Evolutionary conservation across 1,140 invertebrate genomes (phyloP), one percentile per base, ranked within the genome.

Genomic region (Cherax quadricarinatus): DNA sequence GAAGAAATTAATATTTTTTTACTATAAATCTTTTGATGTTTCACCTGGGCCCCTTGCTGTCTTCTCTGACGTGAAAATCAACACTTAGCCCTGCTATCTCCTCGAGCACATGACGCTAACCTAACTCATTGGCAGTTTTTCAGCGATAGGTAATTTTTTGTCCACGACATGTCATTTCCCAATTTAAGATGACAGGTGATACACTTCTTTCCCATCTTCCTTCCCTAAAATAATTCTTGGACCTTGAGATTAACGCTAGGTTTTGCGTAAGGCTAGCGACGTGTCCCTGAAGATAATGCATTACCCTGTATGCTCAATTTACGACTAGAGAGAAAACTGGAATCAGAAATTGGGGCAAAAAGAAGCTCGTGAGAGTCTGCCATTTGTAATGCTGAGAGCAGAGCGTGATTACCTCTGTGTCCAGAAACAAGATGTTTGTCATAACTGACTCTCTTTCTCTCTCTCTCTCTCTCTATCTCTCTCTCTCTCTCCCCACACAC

Each of bases 131-230:
- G 30, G 30, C 30, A 41, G 30, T 41, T 41, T 41, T 41, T 70
- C 14, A 70, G 60, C 9, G 30, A 41, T 51, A 41, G 7, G 78
- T 51, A 16, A 41, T 80, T 80, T 41, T 51, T 18, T 70, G 0
- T 4, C 24, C 60, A 49, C 41, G 24, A 85, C 60, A 16, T 30
- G n/a, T 70, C 83, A 85, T 49, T 70, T 48, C 12, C 24, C 60
- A 70, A 49, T 85, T 85, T 85, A 73, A 62, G 83, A 85, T 70
- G 83, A 85, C 83, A 60, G 57, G 57, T 60, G 57, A 60, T 60
- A 60, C 57, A 85, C 57, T 18, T 30, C n/a, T 70, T 70, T 70
- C 62, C 16, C 6, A 21, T 41, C 30, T 41, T n/a, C 30, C 41
- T 10, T 51, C 10, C 18, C 0, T 6, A 57, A 49, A 49, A 85